Conservation (phyloP, 2,113 vertebrate genomes). For the Ameiurus melas region DNA sequence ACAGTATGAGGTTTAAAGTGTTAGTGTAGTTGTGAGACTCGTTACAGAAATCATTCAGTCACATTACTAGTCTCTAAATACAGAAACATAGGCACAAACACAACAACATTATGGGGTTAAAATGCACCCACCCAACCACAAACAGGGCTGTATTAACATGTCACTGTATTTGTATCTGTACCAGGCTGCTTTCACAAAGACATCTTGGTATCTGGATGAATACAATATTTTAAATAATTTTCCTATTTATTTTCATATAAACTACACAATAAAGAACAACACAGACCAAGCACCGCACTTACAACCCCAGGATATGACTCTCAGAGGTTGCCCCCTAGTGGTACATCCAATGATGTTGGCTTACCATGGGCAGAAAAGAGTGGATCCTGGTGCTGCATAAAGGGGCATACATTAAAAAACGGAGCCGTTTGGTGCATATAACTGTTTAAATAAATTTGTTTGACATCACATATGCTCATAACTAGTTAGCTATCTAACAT, state of each 20-base stretch:
- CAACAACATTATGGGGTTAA: background rate
- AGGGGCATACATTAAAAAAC: too few species aligned
- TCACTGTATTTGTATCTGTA: background rate
- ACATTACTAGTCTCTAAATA: slow-evolving; percentile 49
- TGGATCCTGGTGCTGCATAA: background rate
- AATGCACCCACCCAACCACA: slow-evolving; percentile 8
- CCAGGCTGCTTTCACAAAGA: background rate
- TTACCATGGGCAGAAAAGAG: background rate
- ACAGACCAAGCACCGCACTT: background rate
- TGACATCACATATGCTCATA: background rate
- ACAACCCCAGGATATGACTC: background rate
- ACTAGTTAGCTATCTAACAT: background rate
- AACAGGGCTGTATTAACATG: slow-evolving; percentile 34
- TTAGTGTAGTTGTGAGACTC: slow-evolving; percentile 48
- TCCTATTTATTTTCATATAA: background rate
- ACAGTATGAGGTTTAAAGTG: slow-evolving; percentile 23
- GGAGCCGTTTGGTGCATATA: background rate
- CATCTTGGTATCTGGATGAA: background rate
- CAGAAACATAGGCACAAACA: slow-evolving; percentile 16
- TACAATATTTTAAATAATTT: background rate
- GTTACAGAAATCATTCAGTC: slow-evolving; percentile 40
- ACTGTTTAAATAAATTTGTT: background rate
- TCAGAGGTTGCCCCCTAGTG: background rate
- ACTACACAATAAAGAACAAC: background rate
- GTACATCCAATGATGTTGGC: background rate